Evolutionary conservation across 2,797 vertebrate genomes (phyloP), one percentile per base, ranked within the genome.

Genomic region (Labroides dimidiatus): DNA sequence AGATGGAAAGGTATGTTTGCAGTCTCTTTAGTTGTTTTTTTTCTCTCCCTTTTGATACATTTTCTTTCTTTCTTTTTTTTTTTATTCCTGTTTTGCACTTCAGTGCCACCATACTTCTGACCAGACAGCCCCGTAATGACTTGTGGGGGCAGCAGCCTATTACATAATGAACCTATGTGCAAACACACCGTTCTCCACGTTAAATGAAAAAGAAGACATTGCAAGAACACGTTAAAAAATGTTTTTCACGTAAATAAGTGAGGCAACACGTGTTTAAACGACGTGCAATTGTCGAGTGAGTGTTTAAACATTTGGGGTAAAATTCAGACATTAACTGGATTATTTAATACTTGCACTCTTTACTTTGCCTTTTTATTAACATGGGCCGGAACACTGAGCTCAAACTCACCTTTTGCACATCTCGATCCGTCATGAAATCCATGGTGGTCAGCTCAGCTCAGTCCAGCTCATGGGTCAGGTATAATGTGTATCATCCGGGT

Each of bases 361-460:
- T 39, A 13, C 10, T 3, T 1, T 39, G 2, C 3, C 1, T 39
- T 39, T 39, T 6, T 39, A 39, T 39, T 39, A 12, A 13, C 1
- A 13, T 39, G 13, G 4, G 37, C 2, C 2, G 16, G 6, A 1
- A 42, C 41, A 15, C 4, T 5, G 14, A 8, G 4, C 14, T 24
- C 20, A 47, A 9, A 17, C 82, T 87, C 55, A 93, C 94, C 92
- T 85, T 93, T 37, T 86, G 78, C 57, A 89, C 86, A 49, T 94
- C 81, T 1, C 45, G 81, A 52, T 94, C 91, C 0, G 86, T 84
- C 78, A 95, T 79, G 2, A 89, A 88, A 37, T 93, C 91, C 93
- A 94, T 94, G 39, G 2, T 63, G 50, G 2, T 55, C 16, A 19
- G 23, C 53, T 41, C 13, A 5, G 10, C 17, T 52, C 39, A 30